Percentiles rank a stretch among this genome's conserved stretches.
Evolutionary conservation across 2,113 vertebrate species (phyloP).

Genomic region (Lathamus discolor): DNA sequence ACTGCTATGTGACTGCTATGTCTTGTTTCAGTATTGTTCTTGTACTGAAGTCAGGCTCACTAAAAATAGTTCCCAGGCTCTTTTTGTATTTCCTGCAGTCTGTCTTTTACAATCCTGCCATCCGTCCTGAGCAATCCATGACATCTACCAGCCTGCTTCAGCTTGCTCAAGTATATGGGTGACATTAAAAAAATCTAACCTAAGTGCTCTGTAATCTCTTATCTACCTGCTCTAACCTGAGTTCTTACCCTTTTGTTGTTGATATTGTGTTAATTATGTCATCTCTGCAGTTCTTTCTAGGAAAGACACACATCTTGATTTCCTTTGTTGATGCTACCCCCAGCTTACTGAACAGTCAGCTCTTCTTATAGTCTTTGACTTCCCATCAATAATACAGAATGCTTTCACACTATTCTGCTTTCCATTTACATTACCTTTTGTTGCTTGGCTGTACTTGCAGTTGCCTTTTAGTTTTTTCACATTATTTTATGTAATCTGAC

Average conservation of each 20-base stretch:
- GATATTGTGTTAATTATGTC: background rate
- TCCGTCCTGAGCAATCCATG: background rate
- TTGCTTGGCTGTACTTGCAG: background rate
- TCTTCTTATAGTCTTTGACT: background rate
- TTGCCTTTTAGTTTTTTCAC: background rate
- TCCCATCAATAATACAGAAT: background rate
- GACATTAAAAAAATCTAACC: background rate
- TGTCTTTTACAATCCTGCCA: background rate
- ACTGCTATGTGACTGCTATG: background rate
- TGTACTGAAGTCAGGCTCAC: background rate
- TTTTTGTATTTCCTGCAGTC: background rate
- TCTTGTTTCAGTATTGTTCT: background rate
- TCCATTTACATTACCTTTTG: background rate
- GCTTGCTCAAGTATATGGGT: background rate
- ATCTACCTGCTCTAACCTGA: background rate
- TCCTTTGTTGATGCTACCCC: background rate
- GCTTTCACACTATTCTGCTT: background rate
- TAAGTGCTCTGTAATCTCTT: background rate
- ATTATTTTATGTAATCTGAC: background rate
- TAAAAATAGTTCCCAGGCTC: background rate
- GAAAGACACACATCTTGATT: background rate
- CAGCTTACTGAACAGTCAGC: background rate
- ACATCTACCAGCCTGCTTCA: background rate
- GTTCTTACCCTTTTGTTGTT: background rate
- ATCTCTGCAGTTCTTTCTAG: background rate